Conservation (phyloP, 2,113 vertebrate species). For the Macrotis lagotis region DNA sequence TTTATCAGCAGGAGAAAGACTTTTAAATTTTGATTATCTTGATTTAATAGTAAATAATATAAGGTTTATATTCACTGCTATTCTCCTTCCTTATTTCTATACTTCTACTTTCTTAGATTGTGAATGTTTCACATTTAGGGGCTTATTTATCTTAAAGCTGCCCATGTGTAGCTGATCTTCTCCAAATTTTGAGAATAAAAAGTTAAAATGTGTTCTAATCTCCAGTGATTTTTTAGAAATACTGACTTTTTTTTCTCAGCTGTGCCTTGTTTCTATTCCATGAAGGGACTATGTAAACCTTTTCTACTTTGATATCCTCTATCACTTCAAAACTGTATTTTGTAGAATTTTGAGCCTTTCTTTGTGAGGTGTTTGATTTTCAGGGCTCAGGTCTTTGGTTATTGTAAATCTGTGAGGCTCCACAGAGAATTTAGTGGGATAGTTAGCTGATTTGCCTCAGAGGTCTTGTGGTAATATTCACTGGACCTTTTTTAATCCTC, state of each 20-base stretch:
- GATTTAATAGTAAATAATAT: constrained; percentile 71
- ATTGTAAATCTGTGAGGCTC: background rate
- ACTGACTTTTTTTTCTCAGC: background rate
- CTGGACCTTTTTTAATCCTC: background rate
- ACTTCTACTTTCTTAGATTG: constrained; percentile 61
- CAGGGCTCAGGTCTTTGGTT: background rate
- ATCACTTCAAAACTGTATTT: background rate
- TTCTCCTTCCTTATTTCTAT: constrained; percentile 34
- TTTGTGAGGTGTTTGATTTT: background rate
- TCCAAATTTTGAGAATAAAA: constrained; percentile 44
- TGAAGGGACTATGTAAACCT: background rate
- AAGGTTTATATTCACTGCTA: constrained; percentile 63
- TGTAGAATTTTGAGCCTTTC: background rate
- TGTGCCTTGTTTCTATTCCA: too few relatives aligned
- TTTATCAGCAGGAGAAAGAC: background rate
- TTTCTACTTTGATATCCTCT: background rate
- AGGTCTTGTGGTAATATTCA: background rate
- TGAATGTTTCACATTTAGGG: constrained; percentile 33
- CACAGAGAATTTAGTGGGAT: background rate
- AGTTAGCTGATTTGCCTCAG: background rate
- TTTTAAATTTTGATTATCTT: constrained; percentile 52
- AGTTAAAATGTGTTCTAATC: background rate
- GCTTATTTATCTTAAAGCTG: constrained; percentile 64
- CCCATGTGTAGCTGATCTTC: constrained; percentile 25
- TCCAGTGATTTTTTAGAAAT: background rate